These are phyloP conservation scores for Neodontobutis hainanensis DNA, from an alignment of 2,113 vertebrate genomes.

Conservation along the genomic window DNA sequence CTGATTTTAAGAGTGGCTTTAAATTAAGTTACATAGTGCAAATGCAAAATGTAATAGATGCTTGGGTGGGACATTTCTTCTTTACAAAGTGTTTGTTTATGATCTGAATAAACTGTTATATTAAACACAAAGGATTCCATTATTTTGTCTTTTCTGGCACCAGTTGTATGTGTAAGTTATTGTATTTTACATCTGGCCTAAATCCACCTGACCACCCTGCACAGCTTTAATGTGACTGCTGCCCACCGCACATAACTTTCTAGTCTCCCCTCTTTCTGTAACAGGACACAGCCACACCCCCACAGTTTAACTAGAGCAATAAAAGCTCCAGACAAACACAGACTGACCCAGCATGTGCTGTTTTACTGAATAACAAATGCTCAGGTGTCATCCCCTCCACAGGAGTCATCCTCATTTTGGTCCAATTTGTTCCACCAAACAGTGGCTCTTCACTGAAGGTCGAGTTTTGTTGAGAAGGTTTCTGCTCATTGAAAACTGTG, in stretches of 20 bases:
- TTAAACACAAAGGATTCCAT: no score
- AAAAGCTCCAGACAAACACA: slow-evolving; percentile 41
- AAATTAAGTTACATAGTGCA: no score
- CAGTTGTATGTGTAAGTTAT: slow-evolving; percentile 24
- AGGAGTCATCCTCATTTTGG: not conserved
- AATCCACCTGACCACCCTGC: slow-evolving; percentile 42
- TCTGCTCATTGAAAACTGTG: slow-evolving; percentile 4
- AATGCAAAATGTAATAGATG: no score
- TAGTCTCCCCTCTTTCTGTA: slow-evolving; percentile 17
- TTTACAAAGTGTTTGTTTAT: no score
- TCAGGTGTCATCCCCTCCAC: slow-evolving; percentile 42
- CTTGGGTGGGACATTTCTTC: no score
- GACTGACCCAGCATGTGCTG: slow-evolving; percentile 17
- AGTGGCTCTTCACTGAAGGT: not conserved
- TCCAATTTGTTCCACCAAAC: slow-evolving; percentile 1
- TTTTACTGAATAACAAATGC: slow-evolving; percentile 37
- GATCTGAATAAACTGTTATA: no score
- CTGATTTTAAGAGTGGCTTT: no score
- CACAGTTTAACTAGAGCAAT: slow-evolving; percentile 48
- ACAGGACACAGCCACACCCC: slow-evolving; percentile 28
- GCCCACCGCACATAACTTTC: slow-evolving; percentile 12
- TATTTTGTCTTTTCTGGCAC: no score
- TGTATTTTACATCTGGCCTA: slow-evolving; percentile 44
- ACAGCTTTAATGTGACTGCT: slow-evolving; percentile 8
- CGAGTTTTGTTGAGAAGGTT: slow-evolving; percentile 14